Conservation (phyloP, 2,888 invertebrate species). For the Eremobia ochroleuca region DNA sequence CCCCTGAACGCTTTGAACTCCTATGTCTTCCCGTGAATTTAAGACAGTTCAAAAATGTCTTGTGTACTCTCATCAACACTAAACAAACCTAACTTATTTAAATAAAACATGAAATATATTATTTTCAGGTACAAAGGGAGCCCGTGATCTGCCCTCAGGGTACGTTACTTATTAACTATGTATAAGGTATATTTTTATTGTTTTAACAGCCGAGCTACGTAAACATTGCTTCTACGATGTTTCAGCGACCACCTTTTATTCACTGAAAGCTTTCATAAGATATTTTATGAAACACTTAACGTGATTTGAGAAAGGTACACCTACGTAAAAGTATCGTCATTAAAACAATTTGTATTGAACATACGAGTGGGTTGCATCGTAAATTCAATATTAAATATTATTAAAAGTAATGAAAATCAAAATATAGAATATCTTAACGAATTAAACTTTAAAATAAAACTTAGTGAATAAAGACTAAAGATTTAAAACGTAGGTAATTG, state of each 20-base stretch:
- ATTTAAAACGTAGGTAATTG: slow-evolving; percentile 1
- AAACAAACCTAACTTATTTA: slow-evolving; percentile 65
- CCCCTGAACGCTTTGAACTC: slow-evolving; percentile 33
- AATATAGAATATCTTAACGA: not conserved
- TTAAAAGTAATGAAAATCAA: not conserved
- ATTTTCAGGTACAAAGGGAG: slow-evolving; percentile 69
- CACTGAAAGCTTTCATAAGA: slow-evolving; percentile 37
- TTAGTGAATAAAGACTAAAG: not conserved
- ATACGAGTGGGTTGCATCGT: not conserved
- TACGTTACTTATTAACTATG: slow-evolving; percentile 58
- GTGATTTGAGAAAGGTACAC: slow-evolving; percentile 18
- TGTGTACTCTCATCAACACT: slow-evolving; percentile 58
- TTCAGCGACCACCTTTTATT: slow-evolving; percentile 32
- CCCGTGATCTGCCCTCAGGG: slow-evolving; percentile 64
- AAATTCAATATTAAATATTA: slow-evolving; percentile 1
- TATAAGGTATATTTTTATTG: slow-evolving; percentile 55
- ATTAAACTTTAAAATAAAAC: not conserved
- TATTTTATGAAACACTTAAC: slow-evolving; percentile 34
- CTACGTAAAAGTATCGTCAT: slow-evolving; percentile 17
- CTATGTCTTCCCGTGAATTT: slow-evolving; percentile 40
- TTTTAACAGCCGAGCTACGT: slow-evolving; percentile 46
- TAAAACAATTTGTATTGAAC: slow-evolving; percentile 11
- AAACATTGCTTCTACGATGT: slow-evolving; percentile 35
- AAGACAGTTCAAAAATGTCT: slow-evolving; percentile 54
- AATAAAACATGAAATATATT: slow-evolving; percentile 26